Evolutionary conservation across 1,140 invertebrate genomes (phyloP), one percentile per base, ranked within the genome.

Genomic region (Drosophila mayri): DNA sequence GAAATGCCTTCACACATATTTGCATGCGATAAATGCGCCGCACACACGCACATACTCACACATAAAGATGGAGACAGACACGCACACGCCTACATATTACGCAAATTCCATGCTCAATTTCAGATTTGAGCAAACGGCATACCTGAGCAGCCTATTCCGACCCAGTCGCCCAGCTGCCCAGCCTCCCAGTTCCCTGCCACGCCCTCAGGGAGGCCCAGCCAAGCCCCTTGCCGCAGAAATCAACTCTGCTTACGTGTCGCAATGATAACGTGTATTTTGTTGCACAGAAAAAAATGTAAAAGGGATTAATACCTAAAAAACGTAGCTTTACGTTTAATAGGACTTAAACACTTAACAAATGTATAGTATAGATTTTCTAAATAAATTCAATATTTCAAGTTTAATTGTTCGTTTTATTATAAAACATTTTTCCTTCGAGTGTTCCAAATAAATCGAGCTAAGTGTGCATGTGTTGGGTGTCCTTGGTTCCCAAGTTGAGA

Each of bases 21-120:
- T 78, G 76, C 76, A 79, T 79, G 76, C 76, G 77, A 72, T 79
- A 79, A 78, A 78, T 78, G 74, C 74, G 57, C 41, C 66, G 63
- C 30, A 77, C 55, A 77, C 38, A 62, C 38, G 58, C 35, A 76
- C 25, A 70, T 28, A 70, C 64, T 41, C 30, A 43, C 65, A 77
- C 52, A 64, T 43, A 11, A 6, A 35, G 18, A 43, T 25, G 30
- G 11, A 49, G 52, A 41, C 55, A 60, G 10, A 62, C 65, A 77
- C 76, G 46, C 43, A 70, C 60, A 78, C 55, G 67, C 76, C 77
- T 58, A 79, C 76, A 74, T 79, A 79, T 79, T 79, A 79, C 77
- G 68, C 76, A 79, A 79, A 79, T 79, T 79, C 77, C 77, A 79
- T 79, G 76, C 77, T 79, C 77, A 79, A 79, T 79, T 79, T 79